Evolutionary conservation across 2,797 vertebrate species (phyloP), one percentile per base, ranked within the genome.

Genomic region (Setipinna tenuifilis): DNA sequence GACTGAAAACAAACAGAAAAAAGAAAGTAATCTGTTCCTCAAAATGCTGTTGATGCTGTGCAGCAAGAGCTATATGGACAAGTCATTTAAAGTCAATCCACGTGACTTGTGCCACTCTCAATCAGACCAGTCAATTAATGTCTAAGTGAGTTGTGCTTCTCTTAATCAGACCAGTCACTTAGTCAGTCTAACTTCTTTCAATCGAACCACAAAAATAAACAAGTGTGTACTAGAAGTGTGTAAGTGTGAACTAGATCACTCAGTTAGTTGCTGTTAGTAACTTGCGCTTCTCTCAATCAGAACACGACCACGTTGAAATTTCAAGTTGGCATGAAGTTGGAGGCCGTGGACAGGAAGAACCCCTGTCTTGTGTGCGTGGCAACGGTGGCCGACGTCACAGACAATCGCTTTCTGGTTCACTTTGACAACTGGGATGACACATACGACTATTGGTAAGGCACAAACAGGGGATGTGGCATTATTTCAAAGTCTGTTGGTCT

Each of bases 371-470:
- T 98, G 61, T 97, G 96, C 9, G 97, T 98, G 0, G 98, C 96
- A 0, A 95, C 96, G 0, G 82, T 98, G 21, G 91, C 90, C 0
- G 96, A 98, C 83, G 92, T 95, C 7, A 84, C 94, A 1, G 90
- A 95, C 1, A 94, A 95, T 87, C 93, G 93, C 23, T 93, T 98
- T 84, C 95, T 97, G 11, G 94, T 98, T 88, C 97, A 97, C 85
- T 98, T 98, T 0, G 97, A 98, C 90, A 96, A 96, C 91, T 97
- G 97, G 97, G 96, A 97, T n/a, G 96, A 97, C 91, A 96, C 94
- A 2, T 98, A 97, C 0, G 96, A 97, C 94, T 98, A 97, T 93
- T 98, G 97, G 97, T 98, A 94, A 94, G 90, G 65, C 48, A 31
- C 85, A 54, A 35, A 54, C 0, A 21, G n/a, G 9, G 17, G 23